A percentile compares a stretch with the other conserved stretches of the same genome.
phyloP scores from a whole-genome alignment of 2,797 vertebrate species.

The Eulemur rubriventer region DNA sequence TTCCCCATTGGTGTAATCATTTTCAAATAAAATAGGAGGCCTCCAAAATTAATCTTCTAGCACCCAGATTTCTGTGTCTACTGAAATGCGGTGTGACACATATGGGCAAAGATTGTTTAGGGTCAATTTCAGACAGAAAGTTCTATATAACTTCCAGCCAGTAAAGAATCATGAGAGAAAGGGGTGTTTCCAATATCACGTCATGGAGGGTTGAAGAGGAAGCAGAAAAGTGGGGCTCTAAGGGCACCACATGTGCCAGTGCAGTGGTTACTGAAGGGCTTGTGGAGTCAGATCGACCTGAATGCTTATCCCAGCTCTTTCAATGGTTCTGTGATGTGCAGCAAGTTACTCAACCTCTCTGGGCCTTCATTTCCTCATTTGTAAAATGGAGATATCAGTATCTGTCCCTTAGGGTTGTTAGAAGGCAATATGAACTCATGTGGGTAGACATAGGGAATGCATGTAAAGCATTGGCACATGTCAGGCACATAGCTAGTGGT shows the following conservation, averaged over 20 bases:
- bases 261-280: neutral
- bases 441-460: neutral
- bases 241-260: neutral
- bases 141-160: neutral
- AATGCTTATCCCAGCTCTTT: neutral
- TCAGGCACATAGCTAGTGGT: neutral
- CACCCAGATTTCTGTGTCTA: neutral
- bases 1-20: conserved; percentile 20
- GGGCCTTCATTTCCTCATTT: neutral
- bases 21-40: conserved; percentile 59
- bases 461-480: neutral
- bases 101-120: neutral
- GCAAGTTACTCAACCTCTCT: neutral
- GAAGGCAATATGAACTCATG: neutral
- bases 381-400: neutral
- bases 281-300: neutral
- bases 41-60: conserved; percentile 22
- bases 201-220: neutral
- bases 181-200: neutral
- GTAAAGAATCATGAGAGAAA: neutral
- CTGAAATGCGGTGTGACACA: neutral
- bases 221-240: neutral
- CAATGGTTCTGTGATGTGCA: neutral
- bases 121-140: neutral
- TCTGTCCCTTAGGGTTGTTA: neutral